phyloP scores from a whole-genome alignment of 2,797 vertebrate genomes.

The Bradypodion pumilum region DNA sequence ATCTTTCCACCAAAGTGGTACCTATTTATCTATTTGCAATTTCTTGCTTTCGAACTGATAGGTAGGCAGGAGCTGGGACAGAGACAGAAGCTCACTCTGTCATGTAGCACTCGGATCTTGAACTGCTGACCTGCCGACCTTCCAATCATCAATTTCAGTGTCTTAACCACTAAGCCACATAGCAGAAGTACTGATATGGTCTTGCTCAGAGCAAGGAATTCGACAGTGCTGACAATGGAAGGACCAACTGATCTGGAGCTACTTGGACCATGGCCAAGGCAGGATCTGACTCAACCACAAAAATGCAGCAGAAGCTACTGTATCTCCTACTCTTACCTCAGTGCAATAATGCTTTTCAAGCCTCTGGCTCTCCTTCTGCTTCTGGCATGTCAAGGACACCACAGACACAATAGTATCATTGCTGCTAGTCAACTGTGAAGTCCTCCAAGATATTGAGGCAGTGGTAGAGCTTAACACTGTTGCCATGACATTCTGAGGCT shows the following conservation, averaged over 20 bases:
- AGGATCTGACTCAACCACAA: background rate
- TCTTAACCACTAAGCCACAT: no score
- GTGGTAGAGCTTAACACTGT: constrained; percentile 85
- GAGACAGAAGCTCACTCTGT: no score
- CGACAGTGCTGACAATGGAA: background rate
- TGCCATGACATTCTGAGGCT: constrained; percentile 83
- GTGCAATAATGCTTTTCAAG: constrained; percentile 91
- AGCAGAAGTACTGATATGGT: background rate
- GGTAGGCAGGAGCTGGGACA: no score
- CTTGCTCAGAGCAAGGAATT: background rate
- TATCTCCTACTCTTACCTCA: constrained; percentile 75
- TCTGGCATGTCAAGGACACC: constrained; percentile 89
- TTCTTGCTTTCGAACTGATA: no score
- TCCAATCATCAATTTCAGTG: no score
- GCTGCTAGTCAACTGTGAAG: constrained; percentile 75
- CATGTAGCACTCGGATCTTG: no score
- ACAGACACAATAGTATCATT: constrained; percentile 88
- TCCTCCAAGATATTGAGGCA: constrained; percentile 85
- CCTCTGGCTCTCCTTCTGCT: constrained; percentile 88
- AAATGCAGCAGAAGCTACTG: background rate
- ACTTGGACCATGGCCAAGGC: background rate
- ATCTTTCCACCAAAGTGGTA: no score
- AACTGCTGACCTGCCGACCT: no score
- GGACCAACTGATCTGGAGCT: background rate
- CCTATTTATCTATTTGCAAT: no score